A percentile compares a stretch with the other conserved stretches of the same genome.
Conservation (phyloP, 2,888 invertebrate species). For the Sialis fuliginosa region DNA sequence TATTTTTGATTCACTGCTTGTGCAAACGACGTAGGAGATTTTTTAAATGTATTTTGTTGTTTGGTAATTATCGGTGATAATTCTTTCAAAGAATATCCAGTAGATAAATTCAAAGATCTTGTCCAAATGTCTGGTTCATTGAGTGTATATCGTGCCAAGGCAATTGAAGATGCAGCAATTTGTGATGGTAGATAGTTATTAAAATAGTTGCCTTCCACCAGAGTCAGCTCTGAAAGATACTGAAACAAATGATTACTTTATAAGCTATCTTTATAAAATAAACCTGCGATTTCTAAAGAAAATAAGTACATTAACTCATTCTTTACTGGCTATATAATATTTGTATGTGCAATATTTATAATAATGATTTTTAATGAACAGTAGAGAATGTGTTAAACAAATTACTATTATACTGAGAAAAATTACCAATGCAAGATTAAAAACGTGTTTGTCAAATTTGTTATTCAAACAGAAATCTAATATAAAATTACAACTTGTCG, state of each 20-base stretch:
- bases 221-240: constrained; percentile 21
- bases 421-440: constrained; percentile 19
- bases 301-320: no score
- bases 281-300: no score
- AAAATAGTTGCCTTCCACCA: constrained; percentile 20
- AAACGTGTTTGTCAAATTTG: constrained; percentile 15
- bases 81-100: constrained; percentile 30
- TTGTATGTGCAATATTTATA: no score
- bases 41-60: constrained; percentile 28
- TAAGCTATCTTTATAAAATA: no score
- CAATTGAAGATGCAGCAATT: constrained; percentile 21
- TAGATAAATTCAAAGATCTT: constrained; percentile 21
- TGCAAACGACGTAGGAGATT: constrained; percentile 28
- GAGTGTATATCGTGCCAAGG: constrained; percentile 19
- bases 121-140: constrained; percentile 24
- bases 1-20: constrained; percentile 38
- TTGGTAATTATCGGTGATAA: constrained; percentile 30
- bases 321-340: no score
- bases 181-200: constrained; percentile 20
- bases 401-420: background rate
- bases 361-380: no score
- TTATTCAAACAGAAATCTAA: constrained; percentile 16
- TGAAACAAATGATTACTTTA: constrained; percentile 7
- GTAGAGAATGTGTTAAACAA: background rate
- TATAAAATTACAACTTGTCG: constrained; percentile 20